Evolutionary conservation across 2,888 invertebrate genomes (phyloP), one percentile per base, ranked within the genome.

Genomic region (Diarsia brunnea): DNA sequence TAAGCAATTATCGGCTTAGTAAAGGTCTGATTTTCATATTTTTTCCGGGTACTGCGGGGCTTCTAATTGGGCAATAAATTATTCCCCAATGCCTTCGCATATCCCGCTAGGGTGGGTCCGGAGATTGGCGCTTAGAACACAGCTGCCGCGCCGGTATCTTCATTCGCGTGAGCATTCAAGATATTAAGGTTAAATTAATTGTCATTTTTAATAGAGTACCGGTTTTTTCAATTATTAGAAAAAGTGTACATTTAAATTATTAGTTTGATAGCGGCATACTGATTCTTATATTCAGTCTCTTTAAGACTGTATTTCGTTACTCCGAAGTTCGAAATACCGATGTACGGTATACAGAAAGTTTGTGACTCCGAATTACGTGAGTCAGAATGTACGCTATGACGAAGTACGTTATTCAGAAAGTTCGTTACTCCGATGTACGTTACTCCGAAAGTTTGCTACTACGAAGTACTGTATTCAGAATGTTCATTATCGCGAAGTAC

Each of bases 41-140:
- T 93, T 92, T 90, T 90, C 90, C 87, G 86, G 83, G 78, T 79
- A 85, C 83, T 84, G 80, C 89, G 88, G 90, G 89, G 82, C 87
- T 89, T 88, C 90, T 94, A 93, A 94, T 93, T 94, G 93, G 89
- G 87, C 91, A 88, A 93, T 94, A 94, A 94, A 93, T 94, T 93
- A 92, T 92, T 91, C 88, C 86, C 88, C 89, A 88, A 90, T 91
- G 88, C 90, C 90, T 91, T 90, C 90, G 88, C 85, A 89, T 89
- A 86, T 87, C 86, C 86, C 88, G 79, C 82, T 82, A 89, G 88
- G 87, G 88, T 89, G 88, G 81, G 86, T 87, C 86, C 78, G 84
- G 79, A 88, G 88, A 89, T 88, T 88, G 86, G 76, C 72, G 85
- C 81, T 85, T 80, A 78, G 73, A 81, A 85, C 81, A 89, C 92